Evolutionary conservation across 2,113 vertebrate genomes (phyloP).

Genomic region (Tachysurus vachellii): DNA sequence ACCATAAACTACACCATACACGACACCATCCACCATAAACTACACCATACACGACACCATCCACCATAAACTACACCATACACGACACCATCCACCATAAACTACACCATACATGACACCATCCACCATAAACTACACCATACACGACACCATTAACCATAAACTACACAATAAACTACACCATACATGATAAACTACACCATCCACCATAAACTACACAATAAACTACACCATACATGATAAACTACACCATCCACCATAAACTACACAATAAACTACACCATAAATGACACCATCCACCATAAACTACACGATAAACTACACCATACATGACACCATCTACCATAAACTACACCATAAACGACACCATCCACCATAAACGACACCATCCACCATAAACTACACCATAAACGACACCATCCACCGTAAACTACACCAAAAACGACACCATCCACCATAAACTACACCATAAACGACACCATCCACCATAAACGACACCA

Average conservation of each 20-base stretch:
- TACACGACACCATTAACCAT: background rate
- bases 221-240: background rate
- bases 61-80: background rate
- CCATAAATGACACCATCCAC: background rate
- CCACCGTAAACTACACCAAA: background rate
- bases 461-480: background rate
- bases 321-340: background rate
- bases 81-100: background rate
- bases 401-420: background rate
- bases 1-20: background rate
- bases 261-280: background rate
- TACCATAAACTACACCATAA: background rate
- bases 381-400: background rate
- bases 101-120: background rate
- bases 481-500: background rate
- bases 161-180: background rate
- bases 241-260: background rate
- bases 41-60: background rate
- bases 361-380: background rate
- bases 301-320: background rate
- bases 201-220: background rate
- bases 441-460: background rate
- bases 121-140: background rate
- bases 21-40: background rate
- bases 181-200: background rate